Percentiles rank a stretch among this genome's conserved stretches.
Conservation (phyloP, 2,888 invertebrate genomes). For the Fissipunctia ypsillon region DNA sequence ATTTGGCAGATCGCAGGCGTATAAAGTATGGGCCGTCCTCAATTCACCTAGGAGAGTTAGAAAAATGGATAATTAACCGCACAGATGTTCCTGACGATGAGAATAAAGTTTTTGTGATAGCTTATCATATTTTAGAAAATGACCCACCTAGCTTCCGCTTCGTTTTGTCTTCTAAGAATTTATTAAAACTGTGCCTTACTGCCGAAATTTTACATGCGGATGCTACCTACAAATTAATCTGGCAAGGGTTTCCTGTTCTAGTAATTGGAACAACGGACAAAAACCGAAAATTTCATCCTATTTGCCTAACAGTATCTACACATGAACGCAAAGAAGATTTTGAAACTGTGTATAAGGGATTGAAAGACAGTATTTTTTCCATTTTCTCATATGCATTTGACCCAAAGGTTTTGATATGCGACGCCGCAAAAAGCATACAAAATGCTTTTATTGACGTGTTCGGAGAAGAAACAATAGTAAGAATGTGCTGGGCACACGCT, state of each 20-base stretch:
- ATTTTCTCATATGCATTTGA: constrained; percentile 6
- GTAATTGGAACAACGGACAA: too few species aligned
- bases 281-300: too few species aligned
- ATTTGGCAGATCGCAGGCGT: constrained; percentile 23
- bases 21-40: constrained; percentile 1
- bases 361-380: constrained; percentile 23
- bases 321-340: constrained; percentile 38
- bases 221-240: too few species aligned
- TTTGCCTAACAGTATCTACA: too few species aligned
- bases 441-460: constrained; percentile 22
- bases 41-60: constrained; percentile 36
- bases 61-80: constrained; percentile 38
- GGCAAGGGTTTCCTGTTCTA: too few species aligned
- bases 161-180: too few species aligned
- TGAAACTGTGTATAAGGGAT: constrained; percentile 35
- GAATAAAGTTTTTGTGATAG: constrained; percentile 37
- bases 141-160: too few species aligned
- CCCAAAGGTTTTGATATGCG: not conserved
- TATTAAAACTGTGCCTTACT: too few species aligned
- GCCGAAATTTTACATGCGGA: too few species aligned
- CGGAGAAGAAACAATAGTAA: constrained; percentile 9
- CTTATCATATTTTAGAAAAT: constrained; percentile 15
- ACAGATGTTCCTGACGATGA: constrained; percentile 34
- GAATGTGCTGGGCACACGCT: constrained; percentile 31
- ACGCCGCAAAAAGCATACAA: too few species aligned